phyloP scores from a whole-genome alignment of 2,113 vertebrate genomes.

The Myrmophylax atrothorax region DNA sequence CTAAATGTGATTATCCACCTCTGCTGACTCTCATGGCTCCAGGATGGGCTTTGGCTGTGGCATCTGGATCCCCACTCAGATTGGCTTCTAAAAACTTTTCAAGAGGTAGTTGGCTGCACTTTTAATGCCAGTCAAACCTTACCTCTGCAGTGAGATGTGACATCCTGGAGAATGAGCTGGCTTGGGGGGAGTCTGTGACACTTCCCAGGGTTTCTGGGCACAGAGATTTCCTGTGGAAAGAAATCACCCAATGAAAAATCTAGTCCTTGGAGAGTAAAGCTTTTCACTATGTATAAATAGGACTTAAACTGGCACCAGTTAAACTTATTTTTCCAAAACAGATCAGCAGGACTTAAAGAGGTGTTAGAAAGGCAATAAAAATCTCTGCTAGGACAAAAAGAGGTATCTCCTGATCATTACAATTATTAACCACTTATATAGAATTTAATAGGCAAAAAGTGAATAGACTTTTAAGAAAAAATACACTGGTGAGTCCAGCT shows the following conservation, averaged over 20 bases:
- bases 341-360: not conserved
- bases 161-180: not conserved
- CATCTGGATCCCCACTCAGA: not conserved
- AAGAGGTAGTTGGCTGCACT: not conserved
- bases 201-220: not conserved
- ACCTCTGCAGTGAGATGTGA: not conserved
- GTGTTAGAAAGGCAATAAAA: not conserved
- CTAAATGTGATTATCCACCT: not conserved
- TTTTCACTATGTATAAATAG: not conserved
- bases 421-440: not conserved
- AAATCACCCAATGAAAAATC: not conserved
- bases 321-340: not conserved
- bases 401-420: not conserved
- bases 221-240: not conserved
- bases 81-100: not conserved
- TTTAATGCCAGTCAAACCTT: not conserved
- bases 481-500: not conserved
- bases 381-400: not conserved
- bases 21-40: not conserved
- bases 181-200: not conserved
- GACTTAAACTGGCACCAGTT: not conserved
- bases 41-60: not conserved
- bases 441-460: not conserved
- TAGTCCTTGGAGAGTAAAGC: not conserved
- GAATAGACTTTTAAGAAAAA: not conserved